Percentiles rank a stretch among this genome's conserved stretches.
These are phyloP conservation scores for Hylomyscus alleni DNA, from an alignment of 2,797 vertebrate species.

Conservation along the genomic window DNA sequence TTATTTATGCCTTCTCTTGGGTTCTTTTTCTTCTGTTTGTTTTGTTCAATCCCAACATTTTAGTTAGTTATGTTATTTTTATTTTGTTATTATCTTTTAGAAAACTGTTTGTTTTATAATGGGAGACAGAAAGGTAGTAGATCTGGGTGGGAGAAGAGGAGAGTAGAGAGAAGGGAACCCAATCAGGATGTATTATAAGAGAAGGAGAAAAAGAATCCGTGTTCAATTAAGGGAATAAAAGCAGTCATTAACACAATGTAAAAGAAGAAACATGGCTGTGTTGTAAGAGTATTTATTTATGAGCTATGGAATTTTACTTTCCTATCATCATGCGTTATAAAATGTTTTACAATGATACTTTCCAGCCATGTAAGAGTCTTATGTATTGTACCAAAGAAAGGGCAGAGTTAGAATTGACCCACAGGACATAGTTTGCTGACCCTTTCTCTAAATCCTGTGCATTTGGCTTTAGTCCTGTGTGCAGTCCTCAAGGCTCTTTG, in stretches of 20 bases:
- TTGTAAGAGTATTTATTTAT: neutral
- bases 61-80: neutral
- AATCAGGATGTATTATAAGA: neutral
- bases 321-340: neutral
- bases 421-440: neutral
- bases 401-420: neutral
- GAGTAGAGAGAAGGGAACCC: neutral
- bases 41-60: neutral
- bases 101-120: neutral
- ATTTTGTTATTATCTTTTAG: neutral
- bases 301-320: slow-evolving; percentile 7
- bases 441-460: neutral
- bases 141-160: neutral
- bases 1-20: neutral
- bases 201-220: no score
- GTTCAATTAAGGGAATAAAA: neutral
- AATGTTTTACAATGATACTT: slow-evolving; percentile 9
- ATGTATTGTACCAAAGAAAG: neutral
- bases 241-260: neutral
- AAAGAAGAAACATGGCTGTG: neutral
- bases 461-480: neutral
- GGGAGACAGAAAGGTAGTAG: neutral
- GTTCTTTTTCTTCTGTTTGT: neutral
- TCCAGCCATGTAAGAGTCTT: neutral
- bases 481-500: neutral